These are phyloP conservation scores for Ctenopoma multispine DNA, from an alignment of 2,797 vertebrate species.

Conservation along the genomic window DNA sequence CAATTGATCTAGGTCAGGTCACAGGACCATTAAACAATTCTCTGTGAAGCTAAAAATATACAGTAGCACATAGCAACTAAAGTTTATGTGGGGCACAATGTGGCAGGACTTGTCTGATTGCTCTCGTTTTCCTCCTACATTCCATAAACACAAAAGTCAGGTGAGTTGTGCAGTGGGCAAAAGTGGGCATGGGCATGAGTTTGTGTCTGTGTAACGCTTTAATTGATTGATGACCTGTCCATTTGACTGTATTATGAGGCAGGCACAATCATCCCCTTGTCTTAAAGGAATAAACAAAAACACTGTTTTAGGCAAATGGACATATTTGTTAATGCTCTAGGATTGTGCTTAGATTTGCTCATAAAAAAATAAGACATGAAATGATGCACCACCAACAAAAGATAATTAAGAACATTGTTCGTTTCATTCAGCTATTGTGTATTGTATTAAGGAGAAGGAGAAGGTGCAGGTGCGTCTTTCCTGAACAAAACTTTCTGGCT, in stretches of 20 bases:
- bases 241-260: not conserved
- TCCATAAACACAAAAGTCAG: slow-evolving; percentile 15
- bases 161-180: not conserved
- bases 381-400: not conserved
- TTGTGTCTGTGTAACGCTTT: not conserved
- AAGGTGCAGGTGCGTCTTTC: too few species aligned
- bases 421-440: too few species aligned
- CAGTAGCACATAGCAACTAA: slow-evolving; percentile 19
- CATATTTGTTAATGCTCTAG: not conserved
- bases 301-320: not conserved
- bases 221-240: not conserved
- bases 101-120: slow-evolving; percentile 10
- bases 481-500: too few species aligned
- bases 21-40: slow-evolving; percentile 58
- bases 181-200: not conserved
- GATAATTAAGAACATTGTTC: too few species aligned
- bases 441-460: too few species aligned
- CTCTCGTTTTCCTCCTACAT: slow-evolving; percentile 20
- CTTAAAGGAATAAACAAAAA: not conserved
- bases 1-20: slow-evolving; percentile 67
- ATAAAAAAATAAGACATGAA: not conserved
- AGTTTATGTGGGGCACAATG: slow-evolving; percentile 39
- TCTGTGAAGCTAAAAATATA: slow-evolving; percentile 34
- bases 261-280: not conserved
- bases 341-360: not conserved